A percentile compares a stretch with the other conserved stretches of the same genome.
Evolutionary conservation across 2,888 invertebrate genomes (phyloP).

Genomic region (Doris montereyensis): DNA sequence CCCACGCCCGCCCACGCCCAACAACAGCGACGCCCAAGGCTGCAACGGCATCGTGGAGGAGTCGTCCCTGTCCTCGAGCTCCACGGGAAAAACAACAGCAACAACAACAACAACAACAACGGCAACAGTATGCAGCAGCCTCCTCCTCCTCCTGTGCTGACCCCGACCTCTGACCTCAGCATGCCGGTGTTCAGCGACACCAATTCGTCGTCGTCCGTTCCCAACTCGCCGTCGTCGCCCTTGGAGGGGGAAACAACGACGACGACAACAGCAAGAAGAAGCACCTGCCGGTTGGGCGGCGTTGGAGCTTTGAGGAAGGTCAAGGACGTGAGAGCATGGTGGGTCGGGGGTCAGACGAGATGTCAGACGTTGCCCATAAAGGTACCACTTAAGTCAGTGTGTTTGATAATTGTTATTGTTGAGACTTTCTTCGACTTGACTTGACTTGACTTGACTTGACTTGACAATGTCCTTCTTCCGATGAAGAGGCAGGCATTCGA

Average conservation of each 20-base stretch:
- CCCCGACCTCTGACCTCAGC: slow-evolving; percentile 34
- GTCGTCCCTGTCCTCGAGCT: slow-evolving; percentile 40
- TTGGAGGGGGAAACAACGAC: too few species aligned
- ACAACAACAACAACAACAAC: background rate
- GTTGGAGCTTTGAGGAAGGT: too few species aligned
- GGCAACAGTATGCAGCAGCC: background rate
- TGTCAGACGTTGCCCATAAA: slow-evolving; percentile 29
- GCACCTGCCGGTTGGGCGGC: too few species aligned
- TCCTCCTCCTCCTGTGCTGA: slow-evolving; percentile 13
- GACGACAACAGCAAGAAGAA: too few species aligned
- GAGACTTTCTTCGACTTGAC: too few species aligned
- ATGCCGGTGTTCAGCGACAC: slow-evolving; percentile 5
- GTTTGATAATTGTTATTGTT: too few species aligned
- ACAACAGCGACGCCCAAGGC: slow-evolving; percentile 21
- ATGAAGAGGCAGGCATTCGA: too few species aligned
- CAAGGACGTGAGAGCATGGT: too few species aligned
- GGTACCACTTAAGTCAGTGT: too few species aligned
- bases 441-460: too few species aligned
- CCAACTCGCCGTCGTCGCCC: background rate
- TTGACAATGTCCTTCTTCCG: too few species aligned
- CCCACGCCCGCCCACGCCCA: slow-evolving; percentile 2
- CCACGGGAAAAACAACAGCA: slow-evolving; percentile 23
- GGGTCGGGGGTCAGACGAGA: background rate
- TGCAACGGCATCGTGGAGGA: slow-evolving; percentile 44
- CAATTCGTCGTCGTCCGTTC: background rate